Evolutionary conservation across 2,888 invertebrate species (phyloP), one percentile per base, ranked within the genome.

Genomic region (Acanthopleura granulata): DNA sequence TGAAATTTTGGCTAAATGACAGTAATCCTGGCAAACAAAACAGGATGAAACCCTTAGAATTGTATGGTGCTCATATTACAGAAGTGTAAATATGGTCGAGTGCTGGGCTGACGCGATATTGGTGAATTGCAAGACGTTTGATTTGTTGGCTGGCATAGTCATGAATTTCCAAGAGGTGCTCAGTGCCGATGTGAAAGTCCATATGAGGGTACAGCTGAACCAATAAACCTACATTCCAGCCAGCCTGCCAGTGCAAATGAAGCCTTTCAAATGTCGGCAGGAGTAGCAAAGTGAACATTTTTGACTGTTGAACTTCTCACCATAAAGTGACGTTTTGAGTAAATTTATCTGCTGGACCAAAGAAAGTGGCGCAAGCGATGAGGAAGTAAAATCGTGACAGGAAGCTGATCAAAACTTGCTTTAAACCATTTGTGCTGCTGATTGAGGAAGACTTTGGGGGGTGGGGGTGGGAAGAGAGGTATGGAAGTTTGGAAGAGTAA

Each of bases 141-240:
- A 66, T 66, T 66, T 66, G 66, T 66, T 66, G 25, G 29, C 66
- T 22, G 22, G 29, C 25, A 16, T 3, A 16, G 66, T 27, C 29
- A 66, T 66, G 66, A 66, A 66, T 66, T 27, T 22, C 27, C 66
- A 27, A 66, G 22, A 27, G 66, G 27, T 66, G 66, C 66, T 66
- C 29, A 22, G 25, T 22, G 66, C 15, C 66, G 16, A 66, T 66
- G 66, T 66, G 66, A 66, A 66, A 66, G 66, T 66, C 66, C 66
- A 66, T 66, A 66, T 22, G n/a, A 18, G 25, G 66, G 22, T 16
- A 66, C 66, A 66, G 66, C 66, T 66, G 66, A 66, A 14, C 66
- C 29, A 66, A 66, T 66, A 66, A 27, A 27, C 16, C 66, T 57
- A 57, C 57, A 57, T 57, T 22, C 22, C 22, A n/a, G 22, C 66